Evolutionary conservation across 2,888 invertebrate species (phyloP).

Genomic region (Sinodicranocentrus sp.): DNA sequence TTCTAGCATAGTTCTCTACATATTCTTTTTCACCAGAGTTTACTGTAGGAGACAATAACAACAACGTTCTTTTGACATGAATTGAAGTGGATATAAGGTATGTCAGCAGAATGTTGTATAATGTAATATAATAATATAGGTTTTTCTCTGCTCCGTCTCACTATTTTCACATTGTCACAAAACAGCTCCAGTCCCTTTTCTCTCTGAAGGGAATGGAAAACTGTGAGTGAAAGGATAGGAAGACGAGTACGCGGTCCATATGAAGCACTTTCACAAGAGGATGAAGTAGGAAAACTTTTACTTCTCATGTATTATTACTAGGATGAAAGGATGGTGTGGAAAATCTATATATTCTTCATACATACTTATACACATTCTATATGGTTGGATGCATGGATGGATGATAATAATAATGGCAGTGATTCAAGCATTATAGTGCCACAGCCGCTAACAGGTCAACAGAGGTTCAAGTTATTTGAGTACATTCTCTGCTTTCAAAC

Average conservation of each 20-base stretch:
- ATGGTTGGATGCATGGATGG: background rate
- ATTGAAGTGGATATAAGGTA: conserved; percentile 40
- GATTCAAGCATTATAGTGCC: conserved; percentile 13
- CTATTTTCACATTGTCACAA: conserved; percentile 20
- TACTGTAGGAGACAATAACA: conserved; percentile 17
- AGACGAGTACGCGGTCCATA: background rate
- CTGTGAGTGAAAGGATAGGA: conserved; percentile 6
- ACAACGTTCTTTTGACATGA: conserved; percentile 28
- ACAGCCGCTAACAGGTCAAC: conserved; percentile 47
- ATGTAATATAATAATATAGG: background rate
- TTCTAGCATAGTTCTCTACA: too few species aligned
- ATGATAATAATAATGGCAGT: background rate
- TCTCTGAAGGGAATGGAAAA: background rate
- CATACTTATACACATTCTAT: too few species aligned
- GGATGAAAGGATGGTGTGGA: background rate
- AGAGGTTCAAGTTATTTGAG: conserved; percentile 39
- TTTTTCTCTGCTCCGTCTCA: background rate
- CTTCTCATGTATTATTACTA: conserved; percentile 15
- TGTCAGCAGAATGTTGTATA: background rate
- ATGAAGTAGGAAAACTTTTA: conserved; percentile 14
- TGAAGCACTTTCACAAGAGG: conserved; percentile 23
- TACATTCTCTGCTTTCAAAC: background rate
- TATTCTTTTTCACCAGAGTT: background rate
- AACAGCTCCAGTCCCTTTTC: background rate
- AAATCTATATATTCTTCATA: background rate